Base-by-base conservation (phyloP, 2,888 invertebrate genomes). In the Agrochola lota region DNA sequence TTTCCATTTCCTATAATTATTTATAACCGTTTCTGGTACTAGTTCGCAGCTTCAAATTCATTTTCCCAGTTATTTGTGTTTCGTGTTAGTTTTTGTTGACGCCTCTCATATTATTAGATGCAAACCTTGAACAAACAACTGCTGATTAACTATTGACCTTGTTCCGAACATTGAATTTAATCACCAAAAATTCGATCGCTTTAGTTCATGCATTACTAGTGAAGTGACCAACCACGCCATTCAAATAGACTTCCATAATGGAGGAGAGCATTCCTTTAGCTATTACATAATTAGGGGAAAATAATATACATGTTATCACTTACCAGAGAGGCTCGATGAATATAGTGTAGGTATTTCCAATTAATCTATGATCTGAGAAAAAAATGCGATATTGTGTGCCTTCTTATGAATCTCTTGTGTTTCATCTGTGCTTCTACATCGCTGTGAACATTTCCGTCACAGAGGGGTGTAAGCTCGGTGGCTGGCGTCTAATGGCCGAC, bases 61-160 rank as follows among this genome's bases (percentile, higher is more conserved):
- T 60, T 80, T 74, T 57, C 11, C 73, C 23, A 59, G 30, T 49
- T n/a, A 59, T 63, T 20, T 9, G 15, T 20, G 67, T 72, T 64
- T 52, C 15, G 49, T 52, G 63, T 68, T 67, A 17, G 46, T 71
- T 72, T 68, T 72, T 63, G 59, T 64, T 59, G 79, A 73, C 64
- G 26, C 69, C 64, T 69, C 52, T 40, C 23, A 30, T 66, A 70
- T 66, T 60, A 66, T 70, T 66, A 66, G 60, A 66, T 60, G 69
- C 69, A 40, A 74, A 69, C 46, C 30, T 40, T 55, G 20, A 80
- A 60, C 69, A 60, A 74, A 59, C 55, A 26, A 59, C 23, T 60
- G 74, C 52, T 73, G 68, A 66, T 80, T 68, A 73, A 26, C 63
- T 26, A 35, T 46, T 74, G 80, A 66, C 69, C 80, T 80, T 52